Evolutionary conservation across 2,888 invertebrate genomes (phyloP).

Genomic region (Drosophila barbarae): DNA sequence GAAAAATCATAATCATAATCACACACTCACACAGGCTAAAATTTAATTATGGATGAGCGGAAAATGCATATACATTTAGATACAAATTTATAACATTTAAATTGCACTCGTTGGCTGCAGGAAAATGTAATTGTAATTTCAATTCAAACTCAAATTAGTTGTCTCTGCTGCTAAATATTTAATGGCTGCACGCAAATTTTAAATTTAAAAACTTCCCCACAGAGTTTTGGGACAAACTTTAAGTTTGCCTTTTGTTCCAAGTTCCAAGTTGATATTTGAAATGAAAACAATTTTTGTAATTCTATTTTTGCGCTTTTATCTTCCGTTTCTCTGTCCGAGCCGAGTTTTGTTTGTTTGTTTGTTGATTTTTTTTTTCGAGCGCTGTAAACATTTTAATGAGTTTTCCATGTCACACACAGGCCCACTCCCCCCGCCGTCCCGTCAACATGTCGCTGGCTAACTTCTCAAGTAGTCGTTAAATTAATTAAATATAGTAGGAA

Average conservation of each 20-base stretch:
- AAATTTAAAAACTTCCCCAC: constrained; percentile 48
- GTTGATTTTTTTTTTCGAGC: constrained; percentile 56
- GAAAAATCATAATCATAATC: constrained; percentile 62
- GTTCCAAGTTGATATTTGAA: constrained; percentile 59
- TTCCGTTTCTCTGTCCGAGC: constrained; percentile 19
- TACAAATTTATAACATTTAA: constrained; percentile 18
- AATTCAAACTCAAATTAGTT: constrained; percentile 58
- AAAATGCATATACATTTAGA: constrained; percentile 16
- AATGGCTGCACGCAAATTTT: constrained; percentile 49
- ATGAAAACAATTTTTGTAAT: constrained; percentile 62
- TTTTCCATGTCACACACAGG: constrained; percentile 69
- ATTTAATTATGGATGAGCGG: constrained; percentile 60
- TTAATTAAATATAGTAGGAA: constrained; percentile 75
- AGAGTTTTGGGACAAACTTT: constrained; percentile 39
- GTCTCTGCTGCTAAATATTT: constrained; percentile 56
- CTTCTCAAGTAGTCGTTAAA: constrained; percentile 77
- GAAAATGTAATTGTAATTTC: constrained; percentile 47
- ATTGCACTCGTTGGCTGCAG: constrained; percentile 21
- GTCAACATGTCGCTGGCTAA: constrained; percentile 58
- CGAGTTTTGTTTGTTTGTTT: constrained; percentile 52
- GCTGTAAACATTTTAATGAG: constrained; percentile 76
- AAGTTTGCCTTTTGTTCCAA: constrained; percentile 21
- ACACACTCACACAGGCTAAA: constrained; percentile 7
- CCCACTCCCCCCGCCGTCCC: constrained; percentile 18
- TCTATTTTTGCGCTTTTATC: constrained; percentile 23